A percentile compares a stretch with the other conserved stretches of the same genome.
Conservation (phyloP, 2,113 vertebrate species). For the Caretta caretta region DNA sequence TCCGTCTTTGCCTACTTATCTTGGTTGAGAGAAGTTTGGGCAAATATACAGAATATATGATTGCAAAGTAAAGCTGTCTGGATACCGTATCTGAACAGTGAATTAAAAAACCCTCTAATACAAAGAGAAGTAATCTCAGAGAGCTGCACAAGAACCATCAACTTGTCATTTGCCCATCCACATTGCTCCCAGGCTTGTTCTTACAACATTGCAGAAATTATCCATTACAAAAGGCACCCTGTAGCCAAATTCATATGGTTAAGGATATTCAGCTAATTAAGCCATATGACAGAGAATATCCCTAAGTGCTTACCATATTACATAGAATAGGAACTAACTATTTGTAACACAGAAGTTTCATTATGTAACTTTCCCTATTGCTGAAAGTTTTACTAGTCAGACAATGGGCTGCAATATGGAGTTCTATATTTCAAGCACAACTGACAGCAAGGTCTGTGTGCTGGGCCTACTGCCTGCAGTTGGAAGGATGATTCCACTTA, state of each 20-base stretch:
- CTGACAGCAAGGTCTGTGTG: background rate
- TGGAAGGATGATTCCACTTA: background rate
- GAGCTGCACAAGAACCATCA: background rate
- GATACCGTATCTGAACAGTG: background rate
- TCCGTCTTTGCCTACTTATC: background rate
- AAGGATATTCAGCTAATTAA: background rate
- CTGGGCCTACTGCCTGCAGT: background rate
- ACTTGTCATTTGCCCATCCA: background rate
- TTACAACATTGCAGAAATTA: background rate
- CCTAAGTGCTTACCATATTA: background rate
- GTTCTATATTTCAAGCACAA: background rate
- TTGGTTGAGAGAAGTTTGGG: background rate
- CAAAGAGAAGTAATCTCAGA: background rate
- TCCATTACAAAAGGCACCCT: background rate
- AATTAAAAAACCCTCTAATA: background rate
- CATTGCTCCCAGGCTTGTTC: background rate
- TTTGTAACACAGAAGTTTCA: background rate
- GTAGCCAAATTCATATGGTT: background rate
- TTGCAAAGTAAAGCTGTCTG: background rate
- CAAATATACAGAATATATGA: background rate
- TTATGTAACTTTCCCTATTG: background rate
- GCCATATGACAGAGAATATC: background rate
- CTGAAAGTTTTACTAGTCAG: background rate
- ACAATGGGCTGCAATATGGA: background rate
- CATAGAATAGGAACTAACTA: background rate